These are phyloP conservation scores for Saturnia pavonia DNA, from an alignment of 2,888 invertebrate species.

Conservation along the genomic window DNA sequence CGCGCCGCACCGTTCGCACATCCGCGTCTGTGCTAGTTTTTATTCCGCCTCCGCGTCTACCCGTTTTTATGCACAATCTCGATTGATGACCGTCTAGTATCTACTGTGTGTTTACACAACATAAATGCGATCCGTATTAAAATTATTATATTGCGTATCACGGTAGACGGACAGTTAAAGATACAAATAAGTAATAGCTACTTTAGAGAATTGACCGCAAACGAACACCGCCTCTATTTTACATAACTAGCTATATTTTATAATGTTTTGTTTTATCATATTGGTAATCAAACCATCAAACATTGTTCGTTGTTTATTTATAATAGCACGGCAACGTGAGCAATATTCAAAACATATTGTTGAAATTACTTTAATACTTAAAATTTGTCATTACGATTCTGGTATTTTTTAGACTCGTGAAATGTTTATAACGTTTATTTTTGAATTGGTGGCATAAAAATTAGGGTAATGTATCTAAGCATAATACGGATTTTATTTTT, in stretches of 20 bases:
- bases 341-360: neutral
- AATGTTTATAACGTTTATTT: slow-evolving; percentile 27
- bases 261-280: neutral
- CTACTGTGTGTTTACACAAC: slow-evolving; percentile 56
- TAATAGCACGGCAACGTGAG: too few relatives aligned
- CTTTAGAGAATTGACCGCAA: slow-evolving; percentile 16
- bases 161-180: slow-evolving; percentile 40
- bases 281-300: neutral
- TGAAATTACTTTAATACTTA: neutral
- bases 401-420: slow-evolving; percentile 22
- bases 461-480: slow-evolving; percentile 29
- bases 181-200: slow-evolving; percentile 10
- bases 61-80: slow-evolving; percentile 62
- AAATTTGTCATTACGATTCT: neutral
- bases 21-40: slow-evolving; percentile 72
- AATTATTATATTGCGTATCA: slow-evolving; percentile 51
- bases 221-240: neutral
- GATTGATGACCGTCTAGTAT: slow-evolving; percentile 65
- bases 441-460: slow-evolving; percentile 28
- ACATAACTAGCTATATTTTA: neutral
- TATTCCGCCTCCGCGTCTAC: slow-evolving; percentile 52
- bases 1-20: slow-evolving; percentile 41
- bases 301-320: too few relatives aligned
- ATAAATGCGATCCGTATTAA: slow-evolving; percentile 34
- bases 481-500: slow-evolving; percentile 13